These are phyloP conservation scores for Agapornis roseicollis DNA, from an alignment of 2,113 vertebrate species.

Conservation along the genomic window DNA sequence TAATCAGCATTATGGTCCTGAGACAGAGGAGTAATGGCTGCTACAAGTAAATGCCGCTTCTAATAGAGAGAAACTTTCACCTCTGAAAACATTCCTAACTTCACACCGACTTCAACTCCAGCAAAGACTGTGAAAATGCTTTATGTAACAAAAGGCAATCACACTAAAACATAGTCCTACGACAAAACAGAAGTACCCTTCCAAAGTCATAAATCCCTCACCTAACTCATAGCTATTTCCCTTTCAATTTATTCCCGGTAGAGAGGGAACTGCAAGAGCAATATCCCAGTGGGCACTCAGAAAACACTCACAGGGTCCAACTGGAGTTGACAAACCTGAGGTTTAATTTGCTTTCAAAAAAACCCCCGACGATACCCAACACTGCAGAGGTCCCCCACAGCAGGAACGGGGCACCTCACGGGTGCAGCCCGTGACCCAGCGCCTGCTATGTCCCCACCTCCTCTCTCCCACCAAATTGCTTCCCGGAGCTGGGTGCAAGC, in stretches of 20 bases:
- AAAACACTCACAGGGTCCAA: neutral
- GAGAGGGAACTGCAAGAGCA: neutral
- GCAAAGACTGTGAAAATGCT: neutral
- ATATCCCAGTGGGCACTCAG: fast-evolving
- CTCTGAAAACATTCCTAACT: neutral
- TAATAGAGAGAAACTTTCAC: neutral
- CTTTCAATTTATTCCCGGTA: neutral
- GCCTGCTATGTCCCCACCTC: neutral
- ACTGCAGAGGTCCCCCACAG: neutral
- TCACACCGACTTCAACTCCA: neutral
- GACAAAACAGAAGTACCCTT: neutral
- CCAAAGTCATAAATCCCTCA: neutral
- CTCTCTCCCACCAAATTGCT: neutral
- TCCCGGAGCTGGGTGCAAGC: neutral
- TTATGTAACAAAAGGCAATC: neutral
- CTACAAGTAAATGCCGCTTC: neutral
- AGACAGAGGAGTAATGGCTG: neutral
- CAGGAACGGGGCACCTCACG: too few relatives aligned
- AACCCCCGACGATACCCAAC: too few relatives aligned
- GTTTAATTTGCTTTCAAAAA: neutral
- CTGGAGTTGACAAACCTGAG: fast-evolving
- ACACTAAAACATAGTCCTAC: neutral
- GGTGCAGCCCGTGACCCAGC: neutral
- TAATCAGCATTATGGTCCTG: neutral
- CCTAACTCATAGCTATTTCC: neutral